Base-by-base conservation (phyloP, 2,113 vertebrate genomes). In the Catharus bicknelli region DNA sequence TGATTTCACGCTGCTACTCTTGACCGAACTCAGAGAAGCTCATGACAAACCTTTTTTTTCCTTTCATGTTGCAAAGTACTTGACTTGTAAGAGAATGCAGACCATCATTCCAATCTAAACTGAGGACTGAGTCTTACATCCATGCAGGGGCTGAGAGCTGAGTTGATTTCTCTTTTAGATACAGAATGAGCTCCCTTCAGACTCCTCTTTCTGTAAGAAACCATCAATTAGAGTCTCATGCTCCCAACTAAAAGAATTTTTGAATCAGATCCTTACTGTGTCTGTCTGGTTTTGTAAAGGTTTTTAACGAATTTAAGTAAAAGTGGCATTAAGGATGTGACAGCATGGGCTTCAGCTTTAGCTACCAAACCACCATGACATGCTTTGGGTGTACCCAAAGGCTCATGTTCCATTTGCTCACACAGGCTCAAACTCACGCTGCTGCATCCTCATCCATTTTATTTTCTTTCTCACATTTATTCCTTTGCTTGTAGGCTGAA, bases 101-200 rank as follows among this genome's bases (percentile, higher is more conserved):
- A 70, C 19, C 6, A 34, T 25, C 13, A 61, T 13, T 19, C 18
- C 5, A 14, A 13, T 55, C 57, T 64, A 57, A 59, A 36, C 15
- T 12, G 36, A 68, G 57, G n/a, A 79, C 13, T 0, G 0, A 81
- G 45, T 15, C 45, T 29, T 74, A 19, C 21, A 38, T 10, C 40
- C 17, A 36, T 0, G 0, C 13, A 66, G 21, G 11, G 13, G 36
- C 43, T 9, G 2, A 36, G 29, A 70, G 40, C 9, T 10, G 50
- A 64, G 40, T 10, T 0, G 0, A 25, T n/a, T 53, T 86, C 55
- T 69, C 47, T 54, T 80, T 47, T 16, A 80, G 55, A 58, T 1
- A 19, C 21, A 76, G 40, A 57, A 43, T 2, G 6, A 80, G 21
- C 42, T 88, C 67, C 73, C 63, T 54, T 57, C 45, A 69, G 26